phyloP scores from a whole-genome alignment of 2,797 vertebrate species.

The Borostomias antarcticus region DNA sequence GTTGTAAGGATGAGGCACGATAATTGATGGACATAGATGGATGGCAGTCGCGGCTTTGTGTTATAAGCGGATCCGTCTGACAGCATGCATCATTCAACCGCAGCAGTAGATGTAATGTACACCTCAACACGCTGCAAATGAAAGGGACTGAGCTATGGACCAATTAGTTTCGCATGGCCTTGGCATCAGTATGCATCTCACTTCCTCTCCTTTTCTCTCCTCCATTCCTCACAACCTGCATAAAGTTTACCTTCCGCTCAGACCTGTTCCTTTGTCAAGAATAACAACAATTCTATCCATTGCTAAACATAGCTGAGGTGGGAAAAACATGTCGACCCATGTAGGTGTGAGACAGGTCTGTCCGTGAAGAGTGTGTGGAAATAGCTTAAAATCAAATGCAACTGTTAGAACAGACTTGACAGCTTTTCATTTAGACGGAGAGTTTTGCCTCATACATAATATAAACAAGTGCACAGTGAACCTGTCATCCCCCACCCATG shows the following conservation, averaged over 20 bases:
- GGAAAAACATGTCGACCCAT: background rate
- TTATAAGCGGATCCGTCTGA: no score
- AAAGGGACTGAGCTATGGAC: constrained; percentile 26
- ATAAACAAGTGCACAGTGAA: no score
- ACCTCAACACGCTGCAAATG: background rate
- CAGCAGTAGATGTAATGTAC: background rate
- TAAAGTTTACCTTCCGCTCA: constrained; percentile 8
- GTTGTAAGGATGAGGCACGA: background rate
- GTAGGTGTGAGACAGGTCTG: background rate
- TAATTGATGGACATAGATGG: no score
- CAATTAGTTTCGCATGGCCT: constrained; percentile 48
- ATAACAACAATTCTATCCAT: background rate
- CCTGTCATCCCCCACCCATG: no score
- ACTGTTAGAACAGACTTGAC: constrained; percentile 36
- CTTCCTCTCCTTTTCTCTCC: constrained; percentile 23
- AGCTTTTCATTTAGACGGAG: constrained; percentile 39
- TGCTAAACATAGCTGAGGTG: background rate
- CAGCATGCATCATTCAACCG: no score
- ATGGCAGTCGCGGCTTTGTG: background rate
- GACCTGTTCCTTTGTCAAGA: background rate
- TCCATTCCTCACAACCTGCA: constrained; percentile 26
- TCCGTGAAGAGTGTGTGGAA: background rate
- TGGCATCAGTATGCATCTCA: constrained; percentile 47
- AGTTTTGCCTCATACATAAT: constrained; percentile 44
- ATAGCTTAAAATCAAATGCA: constrained; percentile 23